A percentile compares a stretch with the other conserved stretches of the same genome.
These are phyloP conservation scores for Heterocephalus glaber DNA, from an alignment of 2,113 vertebrate genomes.

Conservation along the genomic window DNA sequence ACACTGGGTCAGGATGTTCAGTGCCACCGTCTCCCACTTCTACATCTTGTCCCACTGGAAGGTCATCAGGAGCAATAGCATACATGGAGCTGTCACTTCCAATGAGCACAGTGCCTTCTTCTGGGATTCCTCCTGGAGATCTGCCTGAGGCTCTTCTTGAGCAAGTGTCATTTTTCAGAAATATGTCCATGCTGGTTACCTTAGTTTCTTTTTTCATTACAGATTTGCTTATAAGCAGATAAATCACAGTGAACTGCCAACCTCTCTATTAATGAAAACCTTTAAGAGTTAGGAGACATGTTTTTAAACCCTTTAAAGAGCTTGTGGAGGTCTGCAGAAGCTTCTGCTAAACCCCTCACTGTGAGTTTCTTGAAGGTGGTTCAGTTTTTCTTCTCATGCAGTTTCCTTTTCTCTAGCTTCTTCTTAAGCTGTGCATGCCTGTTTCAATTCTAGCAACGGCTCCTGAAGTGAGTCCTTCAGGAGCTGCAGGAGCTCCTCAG, in stretches of 20 bases:
- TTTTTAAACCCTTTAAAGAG: background rate
- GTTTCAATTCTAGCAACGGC: background rate
- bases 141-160: background rate
- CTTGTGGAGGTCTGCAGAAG: background rate
- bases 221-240: background rate
- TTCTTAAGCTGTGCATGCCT: background rate
- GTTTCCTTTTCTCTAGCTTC: background rate
- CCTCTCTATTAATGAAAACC: background rate
- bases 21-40: background rate
- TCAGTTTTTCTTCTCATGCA: background rate
- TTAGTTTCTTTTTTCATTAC: background rate
- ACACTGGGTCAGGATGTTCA: too few species aligned
- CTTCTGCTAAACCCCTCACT: background rate
- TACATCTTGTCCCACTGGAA: background rate
- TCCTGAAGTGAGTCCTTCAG: background rate
- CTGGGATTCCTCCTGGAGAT: too few species aligned
- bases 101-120: background rate
- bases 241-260: background rate
- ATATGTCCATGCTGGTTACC: background rate
- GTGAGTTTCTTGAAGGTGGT: background rate
- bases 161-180: background rate
- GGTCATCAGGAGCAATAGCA: background rate
- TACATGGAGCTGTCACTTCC: background rate
- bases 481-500: background rate
- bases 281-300: background rate